Percentiles rank a stretch among this genome's conserved stretches.
Evolutionary conservation across 2,888 invertebrate genomes (phyloP).

Genomic region (Tiphia femorata): DNA sequence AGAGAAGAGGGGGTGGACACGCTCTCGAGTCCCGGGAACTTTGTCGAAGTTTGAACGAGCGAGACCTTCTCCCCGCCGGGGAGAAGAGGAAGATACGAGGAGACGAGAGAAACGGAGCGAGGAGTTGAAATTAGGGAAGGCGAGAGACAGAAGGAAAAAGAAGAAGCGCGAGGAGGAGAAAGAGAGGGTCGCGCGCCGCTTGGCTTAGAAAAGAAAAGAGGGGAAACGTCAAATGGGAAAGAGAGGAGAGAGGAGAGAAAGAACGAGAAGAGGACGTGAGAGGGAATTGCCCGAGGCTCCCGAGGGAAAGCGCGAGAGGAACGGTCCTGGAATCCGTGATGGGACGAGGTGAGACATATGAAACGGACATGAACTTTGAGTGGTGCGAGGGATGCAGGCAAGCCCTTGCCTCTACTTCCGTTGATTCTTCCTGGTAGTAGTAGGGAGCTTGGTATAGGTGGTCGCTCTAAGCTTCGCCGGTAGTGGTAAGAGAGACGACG

Average conservation of each 20-base stretch:
- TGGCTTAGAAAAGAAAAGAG: too few species aligned
- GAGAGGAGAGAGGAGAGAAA: constrained; percentile 9
- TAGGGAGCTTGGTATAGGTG: not conserved
- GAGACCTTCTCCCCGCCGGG: too few species aligned
- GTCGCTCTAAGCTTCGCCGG: not conserved
- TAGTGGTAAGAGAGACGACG: not conserved
- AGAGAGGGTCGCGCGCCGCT: constrained; percentile 26
- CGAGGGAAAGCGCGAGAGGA: constrained; percentile 44
- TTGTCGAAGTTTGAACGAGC: not conserved
- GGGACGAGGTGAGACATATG: constrained; percentile 59
- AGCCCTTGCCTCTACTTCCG: too few species aligned
- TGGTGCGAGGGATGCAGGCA: constrained; percentile 40
- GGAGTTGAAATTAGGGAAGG: constrained; percentile 7
- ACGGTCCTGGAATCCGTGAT: constrained; percentile 43
- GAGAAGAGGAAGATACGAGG: constrained; percentile 10
- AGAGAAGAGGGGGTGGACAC: constrained; percentile 4
- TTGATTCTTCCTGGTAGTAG: constrained; percentile 1
- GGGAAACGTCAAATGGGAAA: too few species aligned
- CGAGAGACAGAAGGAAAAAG: constrained; percentile 7
- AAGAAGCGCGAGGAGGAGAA: constrained; percentile 14
- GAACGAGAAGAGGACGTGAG: constrained; percentile 16
- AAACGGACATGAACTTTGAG: constrained; percentile 62
- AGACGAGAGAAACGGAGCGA: constrained; percentile 9
- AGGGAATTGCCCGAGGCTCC: constrained; percentile 29
- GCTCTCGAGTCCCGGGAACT: constrained; percentile 5